Conservation (phyloP, 2,888 invertebrate genomes). For the Nematopogon swammerdamellus region DNA sequence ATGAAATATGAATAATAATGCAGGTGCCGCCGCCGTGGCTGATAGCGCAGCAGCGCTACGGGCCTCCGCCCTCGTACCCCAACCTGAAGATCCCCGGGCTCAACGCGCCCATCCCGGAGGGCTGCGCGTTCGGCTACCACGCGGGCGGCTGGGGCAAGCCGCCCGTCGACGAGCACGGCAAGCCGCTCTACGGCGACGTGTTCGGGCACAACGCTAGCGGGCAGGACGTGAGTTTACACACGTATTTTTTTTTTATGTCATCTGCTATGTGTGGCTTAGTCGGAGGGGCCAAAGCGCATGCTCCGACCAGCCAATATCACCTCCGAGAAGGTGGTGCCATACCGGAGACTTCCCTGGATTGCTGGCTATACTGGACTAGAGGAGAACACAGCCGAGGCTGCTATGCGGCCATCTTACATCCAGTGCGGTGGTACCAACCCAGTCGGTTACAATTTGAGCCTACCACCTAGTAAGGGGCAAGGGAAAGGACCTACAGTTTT, state of each 20-base stretch:
- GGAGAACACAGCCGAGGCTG: too few relatives aligned
- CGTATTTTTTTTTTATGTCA: constrained; percentile 4
- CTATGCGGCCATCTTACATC: too few relatives aligned
- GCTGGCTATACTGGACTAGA: too few relatives aligned
- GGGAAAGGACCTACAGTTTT: too few relatives aligned
- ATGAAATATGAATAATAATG: too few relatives aligned
- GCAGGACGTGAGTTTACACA: constrained; percentile 58
- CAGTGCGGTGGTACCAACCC: too few relatives aligned
- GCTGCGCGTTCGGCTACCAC: constrained; percentile 97
- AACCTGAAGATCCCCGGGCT: constrained; percentile 96
- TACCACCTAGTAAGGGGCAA: too few relatives aligned
- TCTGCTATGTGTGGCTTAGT: neutral
- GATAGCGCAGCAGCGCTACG: constrained; percentile 97
- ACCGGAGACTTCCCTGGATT: too few relatives aligned
- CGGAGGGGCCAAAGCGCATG: too few relatives aligned
- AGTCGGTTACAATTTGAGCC: too few relatives aligned
- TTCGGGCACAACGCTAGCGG: constrained; percentile 82
- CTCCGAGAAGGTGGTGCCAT: too few relatives aligned
- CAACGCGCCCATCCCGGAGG: constrained; percentile 97
- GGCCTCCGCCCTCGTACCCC: constrained; percentile 98
- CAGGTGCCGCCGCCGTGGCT: constrained; percentile 91
- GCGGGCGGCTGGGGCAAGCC: constrained; percentile 99
- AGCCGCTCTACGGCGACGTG: constrained; percentile 98
- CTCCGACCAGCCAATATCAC: too few relatives aligned
- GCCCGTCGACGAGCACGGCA: constrained; percentile 96